Evolutionary conservation across 2,888 invertebrate species (phyloP).

Genomic region (Athalia cordata): DNA sequence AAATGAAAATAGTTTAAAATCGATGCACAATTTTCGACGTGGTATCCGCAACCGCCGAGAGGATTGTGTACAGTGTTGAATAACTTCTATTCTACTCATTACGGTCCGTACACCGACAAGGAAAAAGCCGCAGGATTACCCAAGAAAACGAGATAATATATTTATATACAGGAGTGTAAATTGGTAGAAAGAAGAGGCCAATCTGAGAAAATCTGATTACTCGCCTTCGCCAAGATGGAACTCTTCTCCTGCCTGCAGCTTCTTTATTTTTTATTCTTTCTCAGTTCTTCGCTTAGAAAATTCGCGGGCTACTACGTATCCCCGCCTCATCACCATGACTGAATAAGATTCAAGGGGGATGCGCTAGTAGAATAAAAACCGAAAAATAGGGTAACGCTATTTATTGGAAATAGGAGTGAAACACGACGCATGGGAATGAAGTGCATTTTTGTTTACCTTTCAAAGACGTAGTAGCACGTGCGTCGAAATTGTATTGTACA

Average conservation of each 20-base stretch:
- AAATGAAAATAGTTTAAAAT: too few relatives aligned
- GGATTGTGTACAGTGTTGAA: not conserved
- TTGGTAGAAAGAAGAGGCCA: slow-evolving; percentile 28
- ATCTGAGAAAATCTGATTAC: slow-evolving; percentile 34
- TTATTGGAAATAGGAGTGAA: too few relatives aligned
- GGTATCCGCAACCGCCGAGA: not conserved
- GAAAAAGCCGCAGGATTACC: slow-evolving; percentile 1
- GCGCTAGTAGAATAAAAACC: too few relatives aligned
- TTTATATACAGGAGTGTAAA: slow-evolving; percentile 35
- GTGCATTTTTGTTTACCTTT: too few relatives aligned
- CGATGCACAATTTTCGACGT: not conserved
- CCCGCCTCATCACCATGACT: too few relatives aligned
- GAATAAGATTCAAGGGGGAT: too few relatives aligned
- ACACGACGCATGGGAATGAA: too few relatives aligned
- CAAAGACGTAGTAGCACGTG: too few relatives aligned
- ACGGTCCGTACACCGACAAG: not conserved
- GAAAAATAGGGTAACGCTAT: too few relatives aligned
- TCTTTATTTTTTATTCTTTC: slow-evolving; percentile 1
- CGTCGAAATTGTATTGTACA: not conserved
- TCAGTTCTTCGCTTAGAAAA: not conserved
- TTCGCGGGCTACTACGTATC: not conserved
- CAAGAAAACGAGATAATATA: slow-evolving; percentile 18
- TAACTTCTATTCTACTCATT: not conserved
- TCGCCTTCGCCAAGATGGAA: slow-evolving; percentile 15
- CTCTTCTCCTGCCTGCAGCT: not conserved